Base-by-base conservation (phyloP, 1,140 invertebrate genomes). In the Drosophila rufa region DNA sequence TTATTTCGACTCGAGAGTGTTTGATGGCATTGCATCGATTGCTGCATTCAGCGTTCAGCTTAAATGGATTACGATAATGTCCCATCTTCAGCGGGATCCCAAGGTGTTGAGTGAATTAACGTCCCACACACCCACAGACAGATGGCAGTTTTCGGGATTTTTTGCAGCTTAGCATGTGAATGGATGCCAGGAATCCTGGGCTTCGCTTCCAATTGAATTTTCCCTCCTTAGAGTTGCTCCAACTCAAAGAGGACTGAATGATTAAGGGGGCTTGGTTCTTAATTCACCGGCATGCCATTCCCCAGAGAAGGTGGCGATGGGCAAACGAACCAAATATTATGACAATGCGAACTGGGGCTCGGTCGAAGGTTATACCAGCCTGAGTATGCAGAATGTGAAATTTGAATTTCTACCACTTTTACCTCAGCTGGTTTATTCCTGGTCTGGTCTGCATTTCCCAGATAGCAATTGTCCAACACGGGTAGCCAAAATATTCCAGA, bases 51-150 rank as follows among this genome's bases (percentile, higher is more conserved):
- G 48, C 22, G 42, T 58, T 61, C 43, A 68, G 82, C 70, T 86
- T 58, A 77, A 86, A 61, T 27, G 65, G 58, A 38, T 77, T 66
- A 65, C 80, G 67, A 87, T 80, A 62, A 69, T 73, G 56, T 79
- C 47, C n/a, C 55, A 48, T 66, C 51, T 56, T 48, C 22, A 77
- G 45, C 61, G 42, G 55, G 53, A 47, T 73, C n/a, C 53, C 8
- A 40, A 69, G 75, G 62, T 74, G 71, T 67, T 83, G 56, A 80
- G 51, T 64, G 67, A 67, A 85, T 62, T 79, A 80, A 68, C 45
- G 59, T 19, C 53, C 33, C 55, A 67, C 58, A 59, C 47, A 60
- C 43, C 30, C 22, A 45, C 48, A 40, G 43, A 51, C 40, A 59
- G 43, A 30, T 55, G 47, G 64, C 40, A 58, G 30, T 75, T 60